Evolutionary conservation across 2,888 invertebrate genomes (phyloP), one percentile per base, ranked within the genome.

Genomic region (Ennomos quercinarius): DNA sequence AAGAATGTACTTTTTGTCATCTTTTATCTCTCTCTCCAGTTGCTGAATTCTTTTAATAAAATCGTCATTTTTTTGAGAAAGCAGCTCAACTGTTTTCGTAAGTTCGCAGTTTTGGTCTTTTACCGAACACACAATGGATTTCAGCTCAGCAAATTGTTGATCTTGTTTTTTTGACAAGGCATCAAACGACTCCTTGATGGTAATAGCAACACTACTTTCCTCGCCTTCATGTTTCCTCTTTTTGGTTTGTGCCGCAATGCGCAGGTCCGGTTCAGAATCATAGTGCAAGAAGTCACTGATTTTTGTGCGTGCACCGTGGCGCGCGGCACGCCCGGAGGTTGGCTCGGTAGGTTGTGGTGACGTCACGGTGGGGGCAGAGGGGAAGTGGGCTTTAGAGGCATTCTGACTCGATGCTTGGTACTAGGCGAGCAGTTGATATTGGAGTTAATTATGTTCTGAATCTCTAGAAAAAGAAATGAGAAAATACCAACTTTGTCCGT

Each of bases 31-130:
- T 37, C 27, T 41, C 38, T 57, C 57, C 2, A 57, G 37, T 36
- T 36, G 3, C 10, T 37, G n/a, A 12, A 51, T 46, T 38, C 10
- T 51, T 11, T 37, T n/a, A 10, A 57, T 8, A 10, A 57, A 41
- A 1, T 47, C 41, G 10, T 57, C 57, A 46, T 57, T 37, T 17
- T 57, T 51, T 8, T 40, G 45, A 9, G 51, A 51, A 36, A 57
- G 10, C 10, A 43, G 5, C 4, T 12, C 27, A 9, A 43, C 43
- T 9, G 43, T 43, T 10, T 10, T 43, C 5, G 43, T 43, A 2
- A 43, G 43, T 10, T 43, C 43, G 10, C 27, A 3, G 27, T 43
- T 43, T 43, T 43, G 43, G 11, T 43, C 43, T 27, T 43, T 43
- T 9, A 43, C 43, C 9, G 43, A 43, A 10, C 27, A 43, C 2